Percentiles rank a stretch among this genome's conserved stretches.
Evolutionary conservation across 2,797 vertebrate species (phyloP).

Genomic region (Malacoctenus gilli): DNA sequence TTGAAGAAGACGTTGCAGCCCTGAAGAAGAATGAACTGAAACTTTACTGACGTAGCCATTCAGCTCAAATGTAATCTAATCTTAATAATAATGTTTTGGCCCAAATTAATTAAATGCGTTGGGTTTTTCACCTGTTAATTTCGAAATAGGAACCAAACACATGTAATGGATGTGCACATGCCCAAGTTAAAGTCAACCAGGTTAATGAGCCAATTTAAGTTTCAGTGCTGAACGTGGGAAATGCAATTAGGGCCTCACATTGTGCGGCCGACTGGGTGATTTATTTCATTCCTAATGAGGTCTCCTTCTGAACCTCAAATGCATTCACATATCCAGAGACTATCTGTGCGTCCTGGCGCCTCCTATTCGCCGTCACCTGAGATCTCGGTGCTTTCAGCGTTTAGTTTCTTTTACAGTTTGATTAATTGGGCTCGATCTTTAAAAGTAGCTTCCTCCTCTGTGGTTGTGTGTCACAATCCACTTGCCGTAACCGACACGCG

Average conservation of each 20-base stretch:
- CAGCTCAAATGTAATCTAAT: background rate
- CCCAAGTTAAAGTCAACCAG: background rate
- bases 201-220: background rate
- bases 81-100: no score
- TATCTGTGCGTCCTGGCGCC: no score
- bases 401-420: no score
- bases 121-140: background rate
- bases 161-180: background rate
- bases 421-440: no score
- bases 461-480: no score
- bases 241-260: background rate
- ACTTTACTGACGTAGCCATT: no score
- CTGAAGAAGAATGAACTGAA: no score
- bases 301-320: slow-evolving; percentile 5
- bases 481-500: no score
- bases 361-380: no score
- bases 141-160: background rate
- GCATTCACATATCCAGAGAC: background rate
- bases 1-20: no score
- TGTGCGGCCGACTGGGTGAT: background rate
- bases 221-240: background rate
- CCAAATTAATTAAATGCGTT: background rate
- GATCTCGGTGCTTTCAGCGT: no score
- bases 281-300: background rate
- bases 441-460: no score